Base-by-base conservation (phyloP, 2,888 invertebrate genomes). In the Melanargia galathea region DNA sequence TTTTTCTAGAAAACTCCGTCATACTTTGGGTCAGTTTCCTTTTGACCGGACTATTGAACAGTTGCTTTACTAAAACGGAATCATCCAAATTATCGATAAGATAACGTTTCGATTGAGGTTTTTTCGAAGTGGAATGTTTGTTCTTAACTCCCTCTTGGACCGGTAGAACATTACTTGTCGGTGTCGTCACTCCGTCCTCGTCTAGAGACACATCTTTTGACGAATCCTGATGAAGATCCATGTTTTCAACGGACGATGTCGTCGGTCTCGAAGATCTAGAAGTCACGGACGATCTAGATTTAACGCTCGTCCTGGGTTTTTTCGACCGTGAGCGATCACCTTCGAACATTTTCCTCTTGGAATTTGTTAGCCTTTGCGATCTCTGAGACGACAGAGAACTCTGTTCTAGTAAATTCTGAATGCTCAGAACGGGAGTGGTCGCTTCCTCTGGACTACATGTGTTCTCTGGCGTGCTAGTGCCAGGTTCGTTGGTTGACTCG, bases 21-120 rank as follows among this genome's bases (percentile, higher is more conserved):
- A 92, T 90, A 55, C 92, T 92, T 55, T 83, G 89, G 1, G 92
- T 92, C n/a, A 92, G 73, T 63, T 91, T 92, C 60, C 92, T 76
- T 60, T 90, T 92, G 0, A 92, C 91, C 0, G 92, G 92, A 65
- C 90, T 92, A 67, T 82, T 87, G 73, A 92, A 92, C 46, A 92
- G 71, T 57, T 89, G 83, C 67, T 90, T 89, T 2, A 87, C 85
- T 11, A 90, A 79, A 57, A 87, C 87, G 0, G 90, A 90, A 18
- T 83, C 83, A 69, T 89, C 79, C 10, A 92, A 71, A 35, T 87
- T 78, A 71, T 92, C 92, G 52, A 92, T 92, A 2, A 92, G 81
- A 2, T 87, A 83, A 6, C 90, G 86, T 46, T 87, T 89, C 10
- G 92, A 92, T 65, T 75, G 80, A n/a, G 91, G 85, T 62, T 91